These are phyloP conservation scores for Cataglyphis altisquamis DNA, from an alignment of 2,888 invertebrate species.

Conservation along the genomic window DNA sequence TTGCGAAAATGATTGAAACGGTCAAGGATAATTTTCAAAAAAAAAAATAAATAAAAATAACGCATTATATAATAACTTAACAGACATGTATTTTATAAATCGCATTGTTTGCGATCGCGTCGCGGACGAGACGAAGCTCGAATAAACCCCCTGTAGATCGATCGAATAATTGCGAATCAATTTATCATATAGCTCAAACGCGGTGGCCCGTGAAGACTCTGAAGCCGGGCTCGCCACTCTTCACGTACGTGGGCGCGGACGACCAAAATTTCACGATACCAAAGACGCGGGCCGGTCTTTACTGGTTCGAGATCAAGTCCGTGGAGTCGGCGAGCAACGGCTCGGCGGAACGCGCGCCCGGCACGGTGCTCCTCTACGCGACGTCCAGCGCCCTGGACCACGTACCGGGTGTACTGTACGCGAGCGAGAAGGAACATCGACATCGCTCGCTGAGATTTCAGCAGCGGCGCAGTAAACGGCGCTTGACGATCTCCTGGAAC, in stretches of 20 bases:
- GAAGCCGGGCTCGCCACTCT: slow-evolving; percentile 83
- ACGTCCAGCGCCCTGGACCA: slow-evolving; percentile 82
- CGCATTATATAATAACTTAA: background rate
- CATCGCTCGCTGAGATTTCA: slow-evolving; percentile 82
- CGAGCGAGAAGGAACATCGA: slow-evolving; percentile 72
- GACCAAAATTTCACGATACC: slow-evolving; percentile 84
- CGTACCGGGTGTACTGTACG: slow-evolving; percentile 75
- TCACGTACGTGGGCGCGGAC: slow-evolving; percentile 83
- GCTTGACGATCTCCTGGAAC: slow-evolving; percentile 84
- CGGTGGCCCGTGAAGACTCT: slow-evolving; percentile 84
- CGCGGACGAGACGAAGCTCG: background rate
- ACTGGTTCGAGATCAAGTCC: slow-evolving; percentile 84
- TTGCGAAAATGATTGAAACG: background rate
- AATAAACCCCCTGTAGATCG: background rate
- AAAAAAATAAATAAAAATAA: background rate
- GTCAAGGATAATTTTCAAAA: background rate
- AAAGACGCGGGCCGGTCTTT: slow-evolving; percentile 82
- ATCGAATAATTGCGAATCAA: slow-evolving; percentile 38
- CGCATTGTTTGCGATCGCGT: background rate
- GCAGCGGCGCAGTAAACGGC: slow-evolving; percentile 82
- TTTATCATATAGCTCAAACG: slow-evolving; percentile 64
- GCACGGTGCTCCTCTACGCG: slow-evolving; percentile 84
- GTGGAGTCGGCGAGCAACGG: slow-evolving; percentile 65
- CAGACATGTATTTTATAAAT: background rate
- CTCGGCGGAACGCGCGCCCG: slow-evolving; percentile 66